A percentile compares a stretch with the other conserved stretches of the same genome.
Evolutionary conservation across 2,797 vertebrate species (phyloP).

Genomic region (Pipistrellus pygmaeus): DNA sequence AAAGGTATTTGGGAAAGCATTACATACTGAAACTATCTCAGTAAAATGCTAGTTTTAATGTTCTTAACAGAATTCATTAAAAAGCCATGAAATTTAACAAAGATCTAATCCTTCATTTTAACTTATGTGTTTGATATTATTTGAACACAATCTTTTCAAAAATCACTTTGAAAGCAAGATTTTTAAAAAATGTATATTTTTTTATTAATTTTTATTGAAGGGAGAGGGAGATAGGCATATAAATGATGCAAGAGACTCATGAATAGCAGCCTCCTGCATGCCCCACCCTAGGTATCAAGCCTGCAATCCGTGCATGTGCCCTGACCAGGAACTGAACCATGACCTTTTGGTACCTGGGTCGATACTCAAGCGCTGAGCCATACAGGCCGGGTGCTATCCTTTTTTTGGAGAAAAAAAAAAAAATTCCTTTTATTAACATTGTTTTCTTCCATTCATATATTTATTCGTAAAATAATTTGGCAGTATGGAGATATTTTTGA

Average conservation of each 20-base stretch:
- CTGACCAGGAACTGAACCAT: too few relatives aligned
- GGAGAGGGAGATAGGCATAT: too few relatives aligned
- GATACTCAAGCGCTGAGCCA: too few relatives aligned
- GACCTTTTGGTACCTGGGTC: too few relatives aligned
- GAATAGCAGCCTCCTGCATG: too few relatives aligned
- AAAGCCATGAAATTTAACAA: background rate
- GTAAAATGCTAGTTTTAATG: background rate
- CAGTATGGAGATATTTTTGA: background rate
- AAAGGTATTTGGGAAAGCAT: background rate
- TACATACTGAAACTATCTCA: background rate
- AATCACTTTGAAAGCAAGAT: background rate
- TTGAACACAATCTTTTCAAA: background rate
- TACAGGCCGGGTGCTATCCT: too few relatives aligned
- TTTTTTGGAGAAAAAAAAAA: background rate
- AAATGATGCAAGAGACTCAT: too few relatives aligned
- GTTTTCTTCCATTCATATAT: background rate
- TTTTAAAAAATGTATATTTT: background rate
- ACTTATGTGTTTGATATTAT: background rate
- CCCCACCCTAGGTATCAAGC: too few relatives aligned
- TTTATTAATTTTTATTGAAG: too few relatives aligned
- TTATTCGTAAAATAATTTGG: background rate
- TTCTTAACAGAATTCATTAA: constrained; percentile 9
- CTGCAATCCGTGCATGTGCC: too few relatives aligned
- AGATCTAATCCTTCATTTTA: background rate
- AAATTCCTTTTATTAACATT: background rate